These are phyloP conservation scores for Poeciliopsis prolifica DNA, from an alignment of 2,113 vertebrate genomes.

Conservation along the genomic window DNA sequence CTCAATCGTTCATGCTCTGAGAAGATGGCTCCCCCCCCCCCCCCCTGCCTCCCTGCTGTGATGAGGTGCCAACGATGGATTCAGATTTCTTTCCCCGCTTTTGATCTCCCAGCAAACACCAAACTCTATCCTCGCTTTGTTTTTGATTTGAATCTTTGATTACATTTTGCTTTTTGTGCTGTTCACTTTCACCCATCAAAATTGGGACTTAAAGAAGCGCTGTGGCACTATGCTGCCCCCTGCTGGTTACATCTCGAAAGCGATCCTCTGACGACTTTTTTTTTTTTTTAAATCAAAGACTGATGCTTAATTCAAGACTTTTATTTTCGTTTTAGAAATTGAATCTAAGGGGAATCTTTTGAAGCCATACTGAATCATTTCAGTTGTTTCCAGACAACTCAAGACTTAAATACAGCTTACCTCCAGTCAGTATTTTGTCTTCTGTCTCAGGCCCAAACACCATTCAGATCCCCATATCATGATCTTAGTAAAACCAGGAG, in stretches of 20 bases:
- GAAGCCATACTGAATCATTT: constrained; percentile 58
- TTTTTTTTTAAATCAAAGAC: constrained; percentile 61
- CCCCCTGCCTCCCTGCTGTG: not conserved
- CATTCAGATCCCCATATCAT: constrained; percentile 1
- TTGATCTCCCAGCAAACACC: constrained; percentile 34
- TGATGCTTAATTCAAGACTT: constrained; percentile 11
- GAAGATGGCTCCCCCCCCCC: constrained; percentile 41
- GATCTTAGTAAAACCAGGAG: constrained; percentile 33
- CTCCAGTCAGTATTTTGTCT: constrained; percentile 55
- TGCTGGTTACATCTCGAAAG: constrained; percentile 50
- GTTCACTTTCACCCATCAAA: constrained; percentile 12
- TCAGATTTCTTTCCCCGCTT: not conserved
- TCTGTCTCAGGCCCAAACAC: constrained; percentile 7
- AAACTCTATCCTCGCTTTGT: too few species aligned
- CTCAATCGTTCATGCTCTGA: constrained; percentile 98
- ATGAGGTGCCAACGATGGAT: constrained; percentile 67
- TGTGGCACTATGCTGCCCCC: constrained; percentile 59
- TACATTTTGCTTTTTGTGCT: constrained; percentile 13
- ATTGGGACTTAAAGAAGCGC: constrained; percentile 3
- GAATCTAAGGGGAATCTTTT: constrained; percentile 23
- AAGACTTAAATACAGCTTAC: constrained; percentile 54
- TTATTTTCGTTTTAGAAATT: constrained; percentile 14
- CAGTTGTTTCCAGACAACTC: constrained; percentile 27
- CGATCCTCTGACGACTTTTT: not conserved
- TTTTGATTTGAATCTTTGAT: too few species aligned